Base-by-base conservation (phyloP, 2,888 invertebrate species). In the Leptothorax acervorum region DNA sequence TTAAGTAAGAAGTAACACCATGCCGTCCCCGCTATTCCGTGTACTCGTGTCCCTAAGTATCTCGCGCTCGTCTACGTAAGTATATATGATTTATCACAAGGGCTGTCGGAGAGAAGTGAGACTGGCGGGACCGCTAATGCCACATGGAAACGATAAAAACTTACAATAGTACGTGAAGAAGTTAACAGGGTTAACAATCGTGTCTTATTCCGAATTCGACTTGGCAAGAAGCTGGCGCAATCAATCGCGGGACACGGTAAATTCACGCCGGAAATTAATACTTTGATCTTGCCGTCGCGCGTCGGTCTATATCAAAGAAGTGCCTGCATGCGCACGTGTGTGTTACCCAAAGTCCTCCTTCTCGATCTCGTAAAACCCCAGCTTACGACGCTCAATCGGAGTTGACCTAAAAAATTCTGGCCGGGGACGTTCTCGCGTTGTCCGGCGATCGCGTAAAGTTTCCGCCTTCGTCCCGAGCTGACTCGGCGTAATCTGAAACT, bases 1-100 rank as follows among this genome's bases (percentile, higher is more conserved):
- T 92, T 93, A 93, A 94, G 92, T 93, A 92, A 92, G 93, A 93
- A 91, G 90, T 89, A 89, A 90, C 90, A 79, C 82, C 82, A 42
- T 66, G 75, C 75, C 82, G 57, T 45, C 75, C 6, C 74, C 78
- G 82, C 88, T 79, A 83, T 83, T 76, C 86, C 55, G 71, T 84
- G 57, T 68, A 81, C 76, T 62, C 82, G 57, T 63, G 79, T 66
- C 76, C 83, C 85, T 83, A 84, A 88, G 88, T 83, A 87, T 83
- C 85, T 83, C 83, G 51, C 82, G 71, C 62, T 63, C 82, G 79
- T 53, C 62, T 71, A 48, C 63, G 57, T 35, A 35, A 35, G 35
- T 84, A n/a, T 79, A 73, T 48, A 62, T 39, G 60, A 81, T 81
- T 81, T 81, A 81, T 81, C 79, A 71, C 71, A 23, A 71, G 35